Conservation (phyloP, 2,888 invertebrate genomes). For the Cataglyphis altisquamis region DNA sequence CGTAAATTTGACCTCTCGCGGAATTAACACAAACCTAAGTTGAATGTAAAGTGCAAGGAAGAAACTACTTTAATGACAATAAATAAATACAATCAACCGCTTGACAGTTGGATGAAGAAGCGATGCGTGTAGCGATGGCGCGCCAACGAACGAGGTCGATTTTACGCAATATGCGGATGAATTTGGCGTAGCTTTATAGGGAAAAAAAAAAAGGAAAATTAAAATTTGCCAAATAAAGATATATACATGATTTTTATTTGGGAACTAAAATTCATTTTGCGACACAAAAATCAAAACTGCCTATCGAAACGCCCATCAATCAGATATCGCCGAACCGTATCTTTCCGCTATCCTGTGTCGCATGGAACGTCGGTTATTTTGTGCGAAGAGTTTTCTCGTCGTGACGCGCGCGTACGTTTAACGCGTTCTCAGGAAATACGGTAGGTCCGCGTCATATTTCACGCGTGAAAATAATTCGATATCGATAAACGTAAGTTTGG, state of each 20-base stretch:
- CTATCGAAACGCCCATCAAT: constrained; percentile 10
- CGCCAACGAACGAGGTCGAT: constrained; percentile 3
- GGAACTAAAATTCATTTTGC: constrained; percentile 4
- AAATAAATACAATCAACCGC: constrained; percentile 16
- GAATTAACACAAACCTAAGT: constrained; percentile 62
- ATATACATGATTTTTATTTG: constrained; percentile 1
- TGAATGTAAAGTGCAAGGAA: constrained; percentile 69
- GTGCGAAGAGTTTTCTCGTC: constrained; percentile 3
- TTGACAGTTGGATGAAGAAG: constrained; percentile 11
- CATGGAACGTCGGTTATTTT: not conserved
- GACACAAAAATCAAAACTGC: constrained; percentile 17
- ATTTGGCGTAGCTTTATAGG: not conserved
- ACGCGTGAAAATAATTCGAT: constrained; percentile 41
- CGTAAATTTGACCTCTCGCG: not conserved
- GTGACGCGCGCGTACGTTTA: constrained; percentile 26
- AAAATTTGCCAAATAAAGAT: constrained; percentile 5
- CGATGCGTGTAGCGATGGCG: constrained; percentile 13
- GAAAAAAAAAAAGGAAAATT: not conserved
- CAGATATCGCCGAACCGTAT: constrained; percentile 18
- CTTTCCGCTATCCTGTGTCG: not conserved
- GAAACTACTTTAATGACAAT: constrained; percentile 67
- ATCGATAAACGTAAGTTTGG: constrained; percentile 35
- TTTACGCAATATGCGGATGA: constrained; percentile 11
- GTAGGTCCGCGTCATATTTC: constrained; percentile 25
- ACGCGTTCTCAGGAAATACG: constrained; percentile 37